A percentile compares a stretch with the other conserved stretches of the same genome.
phyloP scores from a whole-genome alignment of 2,888 invertebrate genomes.

The Apamea epomidion region DNA sequence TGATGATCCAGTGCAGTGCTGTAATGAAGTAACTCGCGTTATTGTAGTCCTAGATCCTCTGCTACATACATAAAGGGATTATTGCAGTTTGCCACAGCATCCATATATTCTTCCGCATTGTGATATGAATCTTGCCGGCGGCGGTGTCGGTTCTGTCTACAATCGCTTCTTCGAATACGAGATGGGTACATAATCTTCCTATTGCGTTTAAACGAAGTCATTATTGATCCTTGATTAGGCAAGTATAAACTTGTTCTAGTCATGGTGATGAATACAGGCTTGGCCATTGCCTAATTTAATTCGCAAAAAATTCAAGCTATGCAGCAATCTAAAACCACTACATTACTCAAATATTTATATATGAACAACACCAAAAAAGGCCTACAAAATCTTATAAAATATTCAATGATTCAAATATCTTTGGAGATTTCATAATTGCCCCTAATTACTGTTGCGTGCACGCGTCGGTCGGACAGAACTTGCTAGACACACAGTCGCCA shows the following conservation, averaged over 20 bases:
- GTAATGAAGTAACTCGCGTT: background rate
- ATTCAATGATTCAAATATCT: slow-evolving; percentile 27
- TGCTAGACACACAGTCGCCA: slow-evolving; percentile 62
- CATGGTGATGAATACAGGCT: background rate
- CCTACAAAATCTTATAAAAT: slow-evolving; percentile 24
- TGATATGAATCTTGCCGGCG: slow-evolving; percentile 4
- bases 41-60: background rate
- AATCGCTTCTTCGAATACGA: slow-evolving; percentile 20
- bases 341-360: slow-evolving; percentile 11
- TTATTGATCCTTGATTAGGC: background rate
- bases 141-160: background rate
- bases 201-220: background rate
- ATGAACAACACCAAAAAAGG: slow-evolving; percentile 1
- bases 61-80: background rate
- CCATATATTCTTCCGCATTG: slow-evolving; percentile 13
- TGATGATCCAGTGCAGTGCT: background rate
- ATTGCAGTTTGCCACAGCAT: background rate
- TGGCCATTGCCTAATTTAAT: background rate
- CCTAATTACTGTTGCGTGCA: slow-evolving; percentile 41
- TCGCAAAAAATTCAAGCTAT: background rate
- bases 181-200: background rate
- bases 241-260: background rate
- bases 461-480: background rate
- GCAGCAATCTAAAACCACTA: slow-evolving; percentile 15
- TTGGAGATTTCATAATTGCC: slow-evolving; percentile 40